These are phyloP conservation scores for Tipula lateralis DNA, from an alignment of 2,888 invertebrate genomes.

Conservation along the genomic window DNA sequence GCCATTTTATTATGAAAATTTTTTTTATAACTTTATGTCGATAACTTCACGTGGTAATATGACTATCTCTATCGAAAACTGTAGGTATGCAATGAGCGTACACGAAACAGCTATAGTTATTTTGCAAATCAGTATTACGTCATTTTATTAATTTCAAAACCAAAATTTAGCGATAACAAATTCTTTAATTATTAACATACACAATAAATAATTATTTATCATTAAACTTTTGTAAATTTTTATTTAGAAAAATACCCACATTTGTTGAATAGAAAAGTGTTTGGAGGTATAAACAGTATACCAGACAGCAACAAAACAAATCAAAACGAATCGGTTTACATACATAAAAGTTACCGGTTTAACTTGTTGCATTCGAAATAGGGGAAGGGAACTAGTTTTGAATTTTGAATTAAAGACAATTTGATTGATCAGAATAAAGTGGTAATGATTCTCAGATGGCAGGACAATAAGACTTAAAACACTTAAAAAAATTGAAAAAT, in stretches of 20 bases:
- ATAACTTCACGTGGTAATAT: conserved; percentile 5
- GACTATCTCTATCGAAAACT: neutral
- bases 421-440: too few species aligned
- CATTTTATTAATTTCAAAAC: neutral
- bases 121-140: neutral
- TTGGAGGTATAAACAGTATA: neutral
- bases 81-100: neutral
- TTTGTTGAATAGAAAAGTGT: neutral
- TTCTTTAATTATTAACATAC: neutral
- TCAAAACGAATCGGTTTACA: neutral
- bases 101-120: neutral
- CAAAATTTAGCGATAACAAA: neutral
- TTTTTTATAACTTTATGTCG: neutral
- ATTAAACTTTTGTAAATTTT: neutral
- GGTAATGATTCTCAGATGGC: too few species aligned
- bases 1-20: conserved; percentile 36
- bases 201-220: neutral
- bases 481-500: too few species aligned
- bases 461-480: too few species aligned
- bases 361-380: neutral
- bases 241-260: neutral
- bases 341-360: neutral
- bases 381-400: neutral
- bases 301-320: neutral
- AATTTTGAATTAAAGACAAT: too few species aligned